A percentile compares a stretch with the other conserved stretches of the same genome.
Conservation (phyloP, 2,888 invertebrate species). For the Lasiommata megera region DNA sequence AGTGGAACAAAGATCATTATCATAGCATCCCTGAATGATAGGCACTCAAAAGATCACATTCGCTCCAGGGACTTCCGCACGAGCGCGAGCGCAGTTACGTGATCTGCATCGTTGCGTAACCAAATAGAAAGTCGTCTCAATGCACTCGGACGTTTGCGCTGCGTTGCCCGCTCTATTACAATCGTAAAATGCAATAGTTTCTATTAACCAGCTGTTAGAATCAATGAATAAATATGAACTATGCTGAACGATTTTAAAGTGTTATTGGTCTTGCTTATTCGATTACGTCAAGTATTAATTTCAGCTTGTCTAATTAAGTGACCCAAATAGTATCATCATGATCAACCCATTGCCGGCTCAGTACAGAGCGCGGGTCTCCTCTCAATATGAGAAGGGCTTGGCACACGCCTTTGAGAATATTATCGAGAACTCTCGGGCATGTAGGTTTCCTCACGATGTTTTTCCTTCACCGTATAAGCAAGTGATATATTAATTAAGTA, state of each 20-base stretch:
- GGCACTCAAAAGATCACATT: conserved; percentile 57
- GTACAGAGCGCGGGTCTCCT: no score
- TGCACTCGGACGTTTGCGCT: conserved; percentile 67
- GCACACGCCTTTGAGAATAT: no score
- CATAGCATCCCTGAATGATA: conserved; percentile 33
- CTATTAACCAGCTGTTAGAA: conserved; percentile 41
- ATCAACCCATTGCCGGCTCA: no score
- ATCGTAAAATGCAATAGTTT: conserved; percentile 57
- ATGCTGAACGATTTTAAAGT: conserved; percentile 12
- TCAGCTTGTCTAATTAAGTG: no score
- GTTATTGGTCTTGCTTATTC: conserved; percentile 16
- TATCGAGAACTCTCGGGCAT: no score
- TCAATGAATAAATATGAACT: conserved; percentile 30
- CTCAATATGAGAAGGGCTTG: no score
- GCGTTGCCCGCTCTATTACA: conserved; percentile 62
- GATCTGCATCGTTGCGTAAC: conserved; percentile 78
- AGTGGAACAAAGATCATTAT: conserved; percentile 22
- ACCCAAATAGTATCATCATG: not conserved
- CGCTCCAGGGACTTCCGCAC: conserved; percentile 74
- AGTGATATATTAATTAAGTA: no score
- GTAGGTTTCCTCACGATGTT: no score
- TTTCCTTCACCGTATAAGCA: no score
- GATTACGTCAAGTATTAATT: conserved; percentile 16
- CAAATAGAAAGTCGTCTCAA: conserved; percentile 73
- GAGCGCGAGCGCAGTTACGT: conserved; percentile 74